These are phyloP conservation scores for Vanessa atalanta DNA, from an alignment of 1,140 invertebrate genomes.

Conservation along the genomic window DNA sequence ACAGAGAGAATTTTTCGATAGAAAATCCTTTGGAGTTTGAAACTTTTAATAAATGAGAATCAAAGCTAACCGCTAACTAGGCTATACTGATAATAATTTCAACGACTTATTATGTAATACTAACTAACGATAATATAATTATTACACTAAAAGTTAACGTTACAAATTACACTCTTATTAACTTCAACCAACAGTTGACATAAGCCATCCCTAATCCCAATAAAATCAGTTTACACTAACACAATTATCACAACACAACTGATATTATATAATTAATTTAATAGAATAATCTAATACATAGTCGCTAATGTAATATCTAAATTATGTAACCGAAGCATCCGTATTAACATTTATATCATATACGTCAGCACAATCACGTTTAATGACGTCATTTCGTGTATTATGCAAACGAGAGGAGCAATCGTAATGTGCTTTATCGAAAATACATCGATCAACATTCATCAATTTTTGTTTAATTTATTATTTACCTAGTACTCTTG, in stretches of 20 bases:
- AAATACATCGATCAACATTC: background rate
- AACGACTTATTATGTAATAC: too few relatives aligned
- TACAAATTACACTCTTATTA: background rate
- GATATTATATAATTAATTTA: slow-evolving; percentile 2
- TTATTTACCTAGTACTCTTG: background rate
- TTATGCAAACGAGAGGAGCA: slow-evolving; percentile 43
- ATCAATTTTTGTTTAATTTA: background rate
- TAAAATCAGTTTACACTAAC: slow-evolving; percentile 11
- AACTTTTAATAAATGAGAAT: too few relatives aligned
- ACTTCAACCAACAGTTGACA: background rate
- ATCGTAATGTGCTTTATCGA: slow-evolving; percentile 2
- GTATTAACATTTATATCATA: slow-evolving; percentile 69
- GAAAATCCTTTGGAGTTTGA: too few relatives aligned
- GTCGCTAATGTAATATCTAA: slow-evolving; percentile 16
- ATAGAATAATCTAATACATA: slow-evolving; percentile 16
- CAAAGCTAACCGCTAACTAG: too few relatives aligned
- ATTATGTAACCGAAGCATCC: slow-evolving; percentile 22
- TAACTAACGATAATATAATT: too few relatives aligned
- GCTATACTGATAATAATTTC: too few relatives aligned
- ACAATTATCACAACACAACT: background rate
- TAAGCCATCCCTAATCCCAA: background rate
- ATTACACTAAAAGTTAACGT: background rate
- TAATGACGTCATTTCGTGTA: slow-evolving; percentile 50
- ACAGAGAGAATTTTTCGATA: too few relatives aligned
- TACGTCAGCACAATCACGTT: slow-evolving; percentile 44